Evolutionary conservation across 1,140 invertebrate genomes (phyloP), one percentile per base, ranked within the genome.

Genomic region (Bombus huntii): DNA sequence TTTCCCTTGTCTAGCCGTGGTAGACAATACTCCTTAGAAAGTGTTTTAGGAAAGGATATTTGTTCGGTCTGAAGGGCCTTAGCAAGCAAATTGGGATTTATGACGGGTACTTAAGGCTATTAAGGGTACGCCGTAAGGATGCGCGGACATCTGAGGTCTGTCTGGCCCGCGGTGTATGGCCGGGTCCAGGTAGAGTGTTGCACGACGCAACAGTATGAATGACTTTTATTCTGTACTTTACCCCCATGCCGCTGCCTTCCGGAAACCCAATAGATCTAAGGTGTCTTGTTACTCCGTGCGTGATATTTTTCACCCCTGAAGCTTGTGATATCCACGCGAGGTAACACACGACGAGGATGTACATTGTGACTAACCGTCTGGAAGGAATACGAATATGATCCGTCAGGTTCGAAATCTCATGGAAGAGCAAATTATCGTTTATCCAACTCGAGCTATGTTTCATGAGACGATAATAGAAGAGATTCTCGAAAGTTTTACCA

Each of bases 211-310:
- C 31, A 31, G 31, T 31, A 91, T 90, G 85, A 92, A 92, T 88
- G 81, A 92, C 44, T 47, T 91, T 83, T 83, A 90, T 91, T 87
- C 66, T 70, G 25, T 73, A 83, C 44, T 86, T 85, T 92, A 95
- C 94, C 92, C 94, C 94, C 87, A 88, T 92, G 77, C 89, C 92
- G 68, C 92, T 95, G 66, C 91, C 91, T 66, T 91, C 87, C 66
- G 94, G 94, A 88, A 92, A 95, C 80, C 85, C 89, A 72, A 94
- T 78, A 31, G 94, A 94, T 65, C 94, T 92, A 84, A 95, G 92
- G 66, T 94, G 93, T 62, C 93, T 94, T 62, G 89, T 87, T 68
- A 95, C 76, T 22, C 85, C 92, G 42, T 90, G 77, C 47, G 92
- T 91, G 59, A 93, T 88, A 76, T 94, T 93, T 72, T 87, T 93